Base-by-base conservation (phyloP, 2,888 invertebrate species). In the Agonopterix alstromeriana region DNA sequence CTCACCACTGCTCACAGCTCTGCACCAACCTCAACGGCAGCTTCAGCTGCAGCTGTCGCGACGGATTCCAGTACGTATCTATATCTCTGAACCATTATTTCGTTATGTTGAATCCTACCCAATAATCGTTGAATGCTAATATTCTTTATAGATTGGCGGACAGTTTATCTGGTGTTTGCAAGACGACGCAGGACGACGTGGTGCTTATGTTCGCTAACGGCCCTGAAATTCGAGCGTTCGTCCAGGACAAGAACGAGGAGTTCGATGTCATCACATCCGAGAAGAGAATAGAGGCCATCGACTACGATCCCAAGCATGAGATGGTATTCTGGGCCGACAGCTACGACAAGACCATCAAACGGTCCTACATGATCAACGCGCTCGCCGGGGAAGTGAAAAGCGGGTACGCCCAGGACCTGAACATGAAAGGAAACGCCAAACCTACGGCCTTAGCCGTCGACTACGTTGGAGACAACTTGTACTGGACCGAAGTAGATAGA, bases 291-390 rank as follows among this genome's bases (percentile, higher is more conserved):
- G 95, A 97, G 67, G 95, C 97, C 0, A 86, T 99, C 46, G 99
- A 98, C 77, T 96, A 95, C 65, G 95, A 98, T 77, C 94, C 96
- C 0, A 91, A 90, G 51, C 85, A 90, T 14, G 95, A 97, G 71
- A 95, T 97, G 72, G 89, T 99, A 49, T 99, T 97, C 89, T 99
- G 99, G 98, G 96, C 97, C 0, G 98, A 99, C 75, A 95, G 95
- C 56, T 94, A 95, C 66, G 95, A 96, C 53, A 94, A 95, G 73
- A 95, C 95, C 1, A 97, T 98, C 57, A 97, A 97, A 73, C 91
- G 98, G 0, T 97, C 98, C 0, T 96, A 94, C 74, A 95, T 98
- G 93, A 91, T 97, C 1, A 93, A 94, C 59, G 96, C 95, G 0
- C 82, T 91, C 27, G 89, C 93, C 52, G 95, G 96, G 2, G 90